These are phyloP conservation scores for Panopea generosa DNA, from an alignment of 2,888 invertebrate genomes.

Conservation along the genomic window DNA sequence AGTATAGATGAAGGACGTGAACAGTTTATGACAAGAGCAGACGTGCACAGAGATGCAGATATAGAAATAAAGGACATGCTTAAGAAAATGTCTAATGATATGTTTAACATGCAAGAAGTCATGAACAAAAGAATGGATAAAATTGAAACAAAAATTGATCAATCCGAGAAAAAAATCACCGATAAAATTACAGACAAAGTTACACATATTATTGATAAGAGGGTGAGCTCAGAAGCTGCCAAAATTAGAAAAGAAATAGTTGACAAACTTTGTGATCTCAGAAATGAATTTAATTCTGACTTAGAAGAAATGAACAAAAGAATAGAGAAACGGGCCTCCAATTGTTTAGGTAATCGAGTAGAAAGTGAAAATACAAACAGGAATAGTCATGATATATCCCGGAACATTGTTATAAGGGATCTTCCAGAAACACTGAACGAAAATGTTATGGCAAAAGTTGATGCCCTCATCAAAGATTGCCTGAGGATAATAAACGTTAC, in stretches of 20 bases:
- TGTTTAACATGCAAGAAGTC: not conserved
- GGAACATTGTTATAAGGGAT: too few species aligned
- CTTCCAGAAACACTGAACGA: too few species aligned
- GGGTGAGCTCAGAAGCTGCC: not conserved
- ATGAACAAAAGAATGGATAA: not conserved
- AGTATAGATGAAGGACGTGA: not conserved
- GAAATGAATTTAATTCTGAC: too few species aligned
- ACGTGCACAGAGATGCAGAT: slow-evolving; percentile 1
- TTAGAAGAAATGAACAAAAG: too few species aligned
- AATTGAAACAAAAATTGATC: not conserved
- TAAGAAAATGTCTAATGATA: slow-evolving; percentile 7
- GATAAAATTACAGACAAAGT: slow-evolving; percentile 9
- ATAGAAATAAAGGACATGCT: slow-evolving; percentile 1
- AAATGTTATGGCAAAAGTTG: too few species aligned
- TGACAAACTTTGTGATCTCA: too few species aligned
- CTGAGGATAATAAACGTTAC: too few species aligned
- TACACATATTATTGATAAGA: slow-evolving; percentile 2
- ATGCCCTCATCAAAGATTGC: too few species aligned
- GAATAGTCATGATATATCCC: too few species aligned
- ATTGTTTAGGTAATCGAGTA: too few species aligned
- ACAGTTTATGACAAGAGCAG: not conserved
- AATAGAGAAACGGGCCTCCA: too few species aligned
- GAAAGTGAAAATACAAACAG: too few species aligned
- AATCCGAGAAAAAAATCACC: not conserved
- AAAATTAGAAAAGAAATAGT: not conserved